Evolutionary conservation across 2,888 invertebrate species (phyloP).

Genomic region (Troides helena): DNA sequence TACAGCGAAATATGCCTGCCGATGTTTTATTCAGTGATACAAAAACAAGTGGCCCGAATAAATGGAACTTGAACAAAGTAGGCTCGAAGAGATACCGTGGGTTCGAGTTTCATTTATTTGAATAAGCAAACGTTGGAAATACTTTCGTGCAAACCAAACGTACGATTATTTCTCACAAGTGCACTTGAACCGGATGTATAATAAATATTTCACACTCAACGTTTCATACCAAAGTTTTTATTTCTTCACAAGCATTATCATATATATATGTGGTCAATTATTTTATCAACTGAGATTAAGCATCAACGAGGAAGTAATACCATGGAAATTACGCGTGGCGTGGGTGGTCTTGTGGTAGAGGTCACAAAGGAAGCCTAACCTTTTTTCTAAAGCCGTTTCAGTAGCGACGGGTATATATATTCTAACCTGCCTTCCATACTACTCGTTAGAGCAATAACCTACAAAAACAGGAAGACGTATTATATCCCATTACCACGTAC

Average conservation of each 20-base stretch:
- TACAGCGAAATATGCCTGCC: conserved; percentile 14
- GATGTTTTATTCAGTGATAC: conserved; percentile 27
- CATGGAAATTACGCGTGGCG: no score
- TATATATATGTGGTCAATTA: neutral
- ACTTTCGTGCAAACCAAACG: conserved; percentile 1
- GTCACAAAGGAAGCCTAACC: no score
- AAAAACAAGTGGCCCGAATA: conserved; percentile 26
- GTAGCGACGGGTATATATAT: no score
- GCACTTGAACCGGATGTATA: conserved; percentile 4
- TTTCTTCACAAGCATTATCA: neutral
- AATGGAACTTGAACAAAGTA: conserved; percentile 24
- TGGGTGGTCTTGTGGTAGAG: no score
- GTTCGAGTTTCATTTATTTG: conserved; percentile 26
- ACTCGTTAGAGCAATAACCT: no score
- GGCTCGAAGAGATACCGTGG: conserved; percentile 7
- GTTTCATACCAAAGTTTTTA: neutral
- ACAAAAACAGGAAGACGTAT: no score
- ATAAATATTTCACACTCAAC: conserved; percentile 1
- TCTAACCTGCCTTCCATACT: no score
- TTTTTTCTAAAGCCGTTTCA: no score
- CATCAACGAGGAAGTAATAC: no score
- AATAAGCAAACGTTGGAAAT: conserved; percentile 24
- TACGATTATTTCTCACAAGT: neutral
- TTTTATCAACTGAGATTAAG: no score
- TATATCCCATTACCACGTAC: no score